Base-by-base conservation (phyloP, 1,140 invertebrate species). In the Papilio dardanus region DNA sequence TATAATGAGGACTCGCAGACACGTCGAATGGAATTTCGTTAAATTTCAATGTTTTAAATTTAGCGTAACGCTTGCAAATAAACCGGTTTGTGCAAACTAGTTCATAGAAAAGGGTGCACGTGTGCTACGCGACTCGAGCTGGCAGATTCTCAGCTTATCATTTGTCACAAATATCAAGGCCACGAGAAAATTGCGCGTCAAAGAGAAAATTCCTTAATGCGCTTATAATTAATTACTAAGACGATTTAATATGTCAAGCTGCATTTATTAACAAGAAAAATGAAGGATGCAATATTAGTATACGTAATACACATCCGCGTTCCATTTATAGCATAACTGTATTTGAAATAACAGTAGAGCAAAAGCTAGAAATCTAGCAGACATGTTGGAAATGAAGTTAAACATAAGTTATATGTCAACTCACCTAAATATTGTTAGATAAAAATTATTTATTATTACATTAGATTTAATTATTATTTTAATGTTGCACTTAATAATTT, bases 111-210 rank as follows among this genome's bases (percentile, higher is more conserved):
- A 73, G 71, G 71, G 71, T 73, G 71, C 71, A 73, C 71, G 71
- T 73, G 71, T 73, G 12, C 54, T 58, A 58, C 24, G 24, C 54
- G 24, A 62, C 8, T 14, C 54, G 12, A 62, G 54, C 24, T 28
- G 21, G 50, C 50, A 58, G 71, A 73, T 42, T 42, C 46, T 71
- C 24, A 19, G 71, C 46, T 73, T 73, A 73, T 73, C 71, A 73
- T 73, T 73, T 73, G 71, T 73, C 71, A 73, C 46, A 73, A 73
- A 73, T 73, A 73, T 73, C 71, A 73, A 73, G 71, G 71, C 46
- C 71, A 58, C 71, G 42, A 73, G 71, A 73, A 73, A 73, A 73
- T 73, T 5, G 10, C 46, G 71, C 71, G 71, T 54, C 54, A 28
- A 58, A 73, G 71, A 73, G 71, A 73, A 73, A 73, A 73, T 31